Evolutionary conservation across 2,797 vertebrate genomes (phyloP).

Genomic region (Rhodeus uyekii): DNA sequence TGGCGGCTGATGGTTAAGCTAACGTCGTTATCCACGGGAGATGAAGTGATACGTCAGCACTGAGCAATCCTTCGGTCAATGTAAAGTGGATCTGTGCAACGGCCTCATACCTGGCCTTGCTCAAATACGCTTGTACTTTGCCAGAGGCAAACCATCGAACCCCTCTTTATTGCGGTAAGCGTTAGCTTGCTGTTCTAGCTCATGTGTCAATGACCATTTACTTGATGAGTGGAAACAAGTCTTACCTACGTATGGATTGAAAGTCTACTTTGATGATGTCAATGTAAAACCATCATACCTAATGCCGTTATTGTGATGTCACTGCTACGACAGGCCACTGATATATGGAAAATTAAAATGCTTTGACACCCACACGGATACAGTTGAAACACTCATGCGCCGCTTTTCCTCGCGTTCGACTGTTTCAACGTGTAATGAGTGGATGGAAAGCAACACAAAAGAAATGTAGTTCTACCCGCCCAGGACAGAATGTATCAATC

Average conservation of each 20-base stretch:
- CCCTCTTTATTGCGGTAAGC: slow-evolving; percentile 51
- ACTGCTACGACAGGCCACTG: slow-evolving; percentile 89
- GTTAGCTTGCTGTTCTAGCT: slow-evolving; percentile 72
- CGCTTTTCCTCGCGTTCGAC: slow-evolving; percentile 62
- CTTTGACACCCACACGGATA: slow-evolving; percentile 86
- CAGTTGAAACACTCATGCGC: slow-evolving; percentile 81
- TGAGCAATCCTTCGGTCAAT: slow-evolving; percentile 72
- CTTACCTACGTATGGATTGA: slow-evolving; percentile 82
- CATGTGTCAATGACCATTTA: slow-evolving; percentile 83
- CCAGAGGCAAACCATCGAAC: slow-evolving; percentile 62
- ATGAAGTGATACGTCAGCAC: slow-evolving; percentile 68
- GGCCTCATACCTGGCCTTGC: slow-evolving; percentile 58
- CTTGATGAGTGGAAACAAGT: slow-evolving; percentile 82
- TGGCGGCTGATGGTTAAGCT: background rate
- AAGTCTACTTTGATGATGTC: slow-evolving; percentile 77
- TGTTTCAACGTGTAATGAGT: slow-evolving; percentile 86
- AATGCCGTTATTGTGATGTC: slow-evolving; percentile 85
- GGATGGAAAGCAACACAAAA: slow-evolving; percentile 86
- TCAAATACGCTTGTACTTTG: slow-evolving; percentile 72
- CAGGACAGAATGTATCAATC: slow-evolving; percentile 85
- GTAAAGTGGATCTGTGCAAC: slow-evolving; percentile 73
- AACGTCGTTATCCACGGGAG: background rate
- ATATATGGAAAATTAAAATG: slow-evolving; percentile 84
- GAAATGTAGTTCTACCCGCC: slow-evolving; percentile 85
- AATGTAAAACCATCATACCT: slow-evolving; percentile 78